Conservation (phyloP, 2,113 vertebrate species). For the Cololabis saira region DNA sequence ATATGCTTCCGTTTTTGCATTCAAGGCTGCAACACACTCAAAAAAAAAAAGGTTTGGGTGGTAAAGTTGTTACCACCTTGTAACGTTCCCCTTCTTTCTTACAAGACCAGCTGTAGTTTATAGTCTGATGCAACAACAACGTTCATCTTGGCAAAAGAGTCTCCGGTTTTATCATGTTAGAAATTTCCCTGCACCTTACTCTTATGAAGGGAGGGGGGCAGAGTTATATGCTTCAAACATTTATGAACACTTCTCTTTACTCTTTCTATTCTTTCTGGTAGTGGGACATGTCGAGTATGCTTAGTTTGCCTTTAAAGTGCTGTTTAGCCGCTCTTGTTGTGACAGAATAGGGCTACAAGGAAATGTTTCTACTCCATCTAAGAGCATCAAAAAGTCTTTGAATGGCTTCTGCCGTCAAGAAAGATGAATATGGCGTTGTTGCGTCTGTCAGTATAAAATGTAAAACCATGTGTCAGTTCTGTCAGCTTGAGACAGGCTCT, state of each 20-base stretch:
- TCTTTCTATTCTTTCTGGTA: conserved; percentile 60
- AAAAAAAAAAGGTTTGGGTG: no score
- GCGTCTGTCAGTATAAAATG: conserved; percentile 61
- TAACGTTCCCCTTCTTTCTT: no score
- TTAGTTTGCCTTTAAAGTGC: conserved; percentile 68
- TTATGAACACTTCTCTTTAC: conserved; percentile 58
- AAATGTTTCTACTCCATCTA: conserved; percentile 68
- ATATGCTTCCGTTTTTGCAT: no score
- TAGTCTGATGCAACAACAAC: conserved; percentile 4
- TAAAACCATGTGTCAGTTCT: conserved; percentile 69
- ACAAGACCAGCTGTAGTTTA: neutral
- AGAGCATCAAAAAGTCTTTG: conserved; percentile 75
- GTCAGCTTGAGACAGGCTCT: conserved; percentile 54
- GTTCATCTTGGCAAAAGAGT: conserved; percentile 8
- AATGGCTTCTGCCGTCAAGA: conserved; percentile 68
- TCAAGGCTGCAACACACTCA: no score
- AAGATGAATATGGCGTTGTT: conserved; percentile 74
- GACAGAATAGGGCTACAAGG: conserved; percentile 79
- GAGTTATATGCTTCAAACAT: conserved; percentile 46
- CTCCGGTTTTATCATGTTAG: neutral
- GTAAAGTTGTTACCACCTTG: no score
- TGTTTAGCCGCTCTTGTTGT: conserved; percentile 66
- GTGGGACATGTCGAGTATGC: conserved; percentile 69
- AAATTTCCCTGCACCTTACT: conserved; percentile 19
- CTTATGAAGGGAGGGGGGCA: conserved; percentile 4